phyloP scores from a whole-genome alignment of 2,797 vertebrate genomes.

The Galago senegalensis region DNA sequence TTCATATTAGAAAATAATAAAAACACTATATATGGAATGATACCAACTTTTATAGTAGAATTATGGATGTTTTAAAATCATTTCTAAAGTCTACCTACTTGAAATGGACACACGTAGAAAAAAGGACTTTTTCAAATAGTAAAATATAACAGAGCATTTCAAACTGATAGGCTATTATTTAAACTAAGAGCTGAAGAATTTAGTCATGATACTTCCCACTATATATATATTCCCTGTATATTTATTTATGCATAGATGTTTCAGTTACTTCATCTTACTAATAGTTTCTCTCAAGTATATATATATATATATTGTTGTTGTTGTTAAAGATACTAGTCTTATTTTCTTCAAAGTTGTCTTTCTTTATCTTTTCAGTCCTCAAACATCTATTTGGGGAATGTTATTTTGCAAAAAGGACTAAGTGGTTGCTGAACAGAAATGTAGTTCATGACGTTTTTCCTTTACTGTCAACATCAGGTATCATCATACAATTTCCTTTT shows the following conservation, averaged over 20 bases:
- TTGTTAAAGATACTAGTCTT: not conserved
- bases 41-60: not conserved
- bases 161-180: not conserved
- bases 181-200: not conserved
- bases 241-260: not conserved
- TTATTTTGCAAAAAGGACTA: not conserved
- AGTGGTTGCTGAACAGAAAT: not conserved
- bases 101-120: not conserved
- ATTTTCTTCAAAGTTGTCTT: not conserved
- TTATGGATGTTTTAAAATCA: not conserved
- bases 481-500: constrained; percentile 69
- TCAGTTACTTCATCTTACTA: not conserved
- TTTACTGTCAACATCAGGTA: not conserved
- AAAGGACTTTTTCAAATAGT: not conserved
- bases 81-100: not conserved
- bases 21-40: not conserved
- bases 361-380: not conserved
- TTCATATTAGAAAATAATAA: constrained; percentile 34
- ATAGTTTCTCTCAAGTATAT: not conserved
- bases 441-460: not conserved
- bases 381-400: not conserved
- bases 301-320: not conserved
- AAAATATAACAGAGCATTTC: not conserved
- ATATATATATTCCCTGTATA: not conserved
- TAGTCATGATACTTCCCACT: not conserved